phyloP scores from a whole-genome alignment of 2,797 vertebrate species.

The Poecile montanus region DNA sequence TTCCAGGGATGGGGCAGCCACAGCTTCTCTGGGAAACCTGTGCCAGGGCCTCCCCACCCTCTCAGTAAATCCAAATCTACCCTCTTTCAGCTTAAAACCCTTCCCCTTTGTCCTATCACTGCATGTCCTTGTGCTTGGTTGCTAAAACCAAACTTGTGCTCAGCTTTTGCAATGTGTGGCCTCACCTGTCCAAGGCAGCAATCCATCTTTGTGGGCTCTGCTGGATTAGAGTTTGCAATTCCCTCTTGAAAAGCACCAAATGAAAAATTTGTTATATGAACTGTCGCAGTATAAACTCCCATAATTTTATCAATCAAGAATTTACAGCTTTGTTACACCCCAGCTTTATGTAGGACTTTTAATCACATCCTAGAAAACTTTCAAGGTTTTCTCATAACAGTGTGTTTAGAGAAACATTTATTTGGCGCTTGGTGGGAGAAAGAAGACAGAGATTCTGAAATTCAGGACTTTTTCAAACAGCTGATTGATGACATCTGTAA shows the following conservation, averaged over 20 bases:
- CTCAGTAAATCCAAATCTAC: accelerated
- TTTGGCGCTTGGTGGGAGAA: neutral
- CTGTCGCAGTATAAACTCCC: neutral
- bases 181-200: neutral
- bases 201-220: neutral
- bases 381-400: neutral
- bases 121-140: neutral
- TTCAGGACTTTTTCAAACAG: neutral
- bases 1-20: neutral
- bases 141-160: neutral
- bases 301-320: neutral
- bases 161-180: accelerated
- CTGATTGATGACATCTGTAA: neutral
- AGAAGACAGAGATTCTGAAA: neutral
- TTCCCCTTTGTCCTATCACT: neutral
- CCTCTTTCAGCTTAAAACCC: neutral
- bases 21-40: neutral
- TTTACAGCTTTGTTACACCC: neutral
- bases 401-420: neutral
- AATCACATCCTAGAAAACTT: neutral
- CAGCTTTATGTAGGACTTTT: neutral
- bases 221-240: neutral
- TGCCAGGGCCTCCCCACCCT: neutral
- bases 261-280: neutral
- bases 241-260: neutral